phyloP scores from a whole-genome alignment of 2,113 vertebrate species.

The Rhagologus leucostigma region DNA sequence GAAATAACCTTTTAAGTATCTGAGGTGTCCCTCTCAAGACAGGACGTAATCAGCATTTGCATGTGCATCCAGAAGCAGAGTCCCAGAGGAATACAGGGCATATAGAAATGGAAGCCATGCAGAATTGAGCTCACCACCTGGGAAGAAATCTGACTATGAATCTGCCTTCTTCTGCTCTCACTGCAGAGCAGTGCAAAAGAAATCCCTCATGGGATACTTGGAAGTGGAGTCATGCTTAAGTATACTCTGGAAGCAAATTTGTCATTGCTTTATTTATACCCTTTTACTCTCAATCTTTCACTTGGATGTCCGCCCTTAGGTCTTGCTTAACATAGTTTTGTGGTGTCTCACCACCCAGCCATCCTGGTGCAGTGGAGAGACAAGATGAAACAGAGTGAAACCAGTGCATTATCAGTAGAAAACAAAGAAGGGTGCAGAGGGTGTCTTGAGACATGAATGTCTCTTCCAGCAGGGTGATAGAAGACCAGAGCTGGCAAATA shows the following conservation, averaged over 20 bases:
- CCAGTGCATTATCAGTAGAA: not conserved
- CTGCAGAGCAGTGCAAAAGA: not conserved
- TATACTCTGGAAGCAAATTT: not conserved
- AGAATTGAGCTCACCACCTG: not conserved
- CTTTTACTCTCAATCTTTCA: not conserved
- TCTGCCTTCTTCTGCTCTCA: not conserved
- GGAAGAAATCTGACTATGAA: not conserved
- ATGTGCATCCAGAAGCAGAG: not conserved
- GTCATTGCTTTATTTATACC: conserved; percentile 12
- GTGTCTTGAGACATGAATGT: not conserved
- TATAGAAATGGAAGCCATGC: not conserved
- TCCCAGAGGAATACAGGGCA: not conserved
- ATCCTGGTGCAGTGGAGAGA: not conserved
- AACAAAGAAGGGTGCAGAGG: not conserved
- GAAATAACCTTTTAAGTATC: not conserved
- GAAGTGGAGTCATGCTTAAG: not conserved
- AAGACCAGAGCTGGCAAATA: not conserved
- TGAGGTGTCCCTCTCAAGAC: not conserved
- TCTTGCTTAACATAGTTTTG: not conserved
- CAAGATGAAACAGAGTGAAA: not conserved
- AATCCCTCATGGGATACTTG: not conserved
- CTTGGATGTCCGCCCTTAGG: not conserved
- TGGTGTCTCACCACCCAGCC: not conserved
- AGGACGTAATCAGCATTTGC: not conserved
- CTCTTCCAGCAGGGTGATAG: not conserved